Evolutionary conservation across 1,140 invertebrate species (phyloP).

Genomic region (Leucophenga varia): DNA sequence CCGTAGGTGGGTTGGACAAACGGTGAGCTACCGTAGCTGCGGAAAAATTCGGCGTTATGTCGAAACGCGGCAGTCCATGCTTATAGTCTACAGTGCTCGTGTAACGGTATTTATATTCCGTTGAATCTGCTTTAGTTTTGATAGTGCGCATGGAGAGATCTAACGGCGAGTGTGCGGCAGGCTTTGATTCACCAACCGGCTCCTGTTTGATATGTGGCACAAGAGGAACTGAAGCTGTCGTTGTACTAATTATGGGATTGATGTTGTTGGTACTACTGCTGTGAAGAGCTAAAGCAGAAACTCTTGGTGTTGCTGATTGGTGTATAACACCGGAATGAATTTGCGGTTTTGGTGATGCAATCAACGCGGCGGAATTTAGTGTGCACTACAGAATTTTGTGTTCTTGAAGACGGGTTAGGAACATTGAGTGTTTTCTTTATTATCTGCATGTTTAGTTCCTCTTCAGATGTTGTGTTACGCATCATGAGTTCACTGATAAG

Average conservation of each 20-base stretch:
- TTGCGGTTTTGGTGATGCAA: too few species aligned
- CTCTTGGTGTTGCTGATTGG: slow-evolving; percentile 7
- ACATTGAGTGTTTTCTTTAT: slow-evolving; percentile 51
- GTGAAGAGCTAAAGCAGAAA: neutral
- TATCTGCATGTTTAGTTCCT: slow-evolving; percentile 49
- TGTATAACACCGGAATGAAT: too few species aligned
- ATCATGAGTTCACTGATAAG: slow-evolving; percentile 44
- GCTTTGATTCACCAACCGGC: slow-evolving; percentile 59
- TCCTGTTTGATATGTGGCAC: neutral
- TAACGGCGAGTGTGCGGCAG: slow-evolving; percentile 65
- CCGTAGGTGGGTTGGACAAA: slow-evolving; percentile 10
- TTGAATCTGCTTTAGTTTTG: slow-evolving; percentile 81
- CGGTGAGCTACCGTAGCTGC: slow-evolving; percentile 23
- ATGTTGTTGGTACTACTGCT: neutral
- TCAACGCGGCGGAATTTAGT: too few species aligned
- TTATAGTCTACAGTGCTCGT: slow-evolving; percentile 4
- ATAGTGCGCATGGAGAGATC: slow-evolving; percentile 85
- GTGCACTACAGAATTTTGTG: too few species aligned
- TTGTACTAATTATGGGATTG: slow-evolving; percentile 10
- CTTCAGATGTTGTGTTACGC: slow-evolving; percentile 41
- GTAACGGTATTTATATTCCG: slow-evolving; percentile 67
- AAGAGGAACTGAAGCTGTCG: slow-evolving; percentile 3
- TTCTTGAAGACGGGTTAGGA: slow-evolving; percentile 7
- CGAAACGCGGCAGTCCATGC: slow-evolving; percentile 56
- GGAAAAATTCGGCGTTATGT: slow-evolving; percentile 66